phyloP scores from a whole-genome alignment of 2,888 invertebrate genomes.

The Allophyes oxyacanthae region DNA sequence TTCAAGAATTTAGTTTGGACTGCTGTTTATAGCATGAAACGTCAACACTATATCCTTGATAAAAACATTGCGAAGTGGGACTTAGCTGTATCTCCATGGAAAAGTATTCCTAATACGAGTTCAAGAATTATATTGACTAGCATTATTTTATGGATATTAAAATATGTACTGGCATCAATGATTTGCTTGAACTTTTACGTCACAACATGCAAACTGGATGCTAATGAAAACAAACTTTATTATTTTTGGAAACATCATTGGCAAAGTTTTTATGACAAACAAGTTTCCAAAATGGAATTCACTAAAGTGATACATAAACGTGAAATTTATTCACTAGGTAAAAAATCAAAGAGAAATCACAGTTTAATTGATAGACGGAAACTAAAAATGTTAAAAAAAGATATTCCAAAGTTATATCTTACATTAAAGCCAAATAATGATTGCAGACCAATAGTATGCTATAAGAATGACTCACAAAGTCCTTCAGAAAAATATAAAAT shows the following conservation, averaged over 20 bases:
- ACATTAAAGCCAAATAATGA: constrained; percentile 77
- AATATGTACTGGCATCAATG: constrained; percentile 75
- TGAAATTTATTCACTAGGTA: constrained; percentile 68
- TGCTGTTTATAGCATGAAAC: constrained; percentile 78
- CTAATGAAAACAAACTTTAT: constrained; percentile 81
- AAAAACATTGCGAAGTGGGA: constrained; percentile 75
- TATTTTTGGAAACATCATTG: constrained; percentile 82
- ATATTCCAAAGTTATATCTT: constrained; percentile 79
- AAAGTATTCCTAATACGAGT: constrained; percentile 36
- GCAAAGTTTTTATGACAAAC: constrained; percentile 83
- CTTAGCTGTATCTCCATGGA: constrained; percentile 68
- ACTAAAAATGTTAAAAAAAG: constrained; percentile 66
- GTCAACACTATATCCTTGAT: constrained; percentile 71
- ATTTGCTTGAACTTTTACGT: constrained; percentile 82
- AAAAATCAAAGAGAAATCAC: constrained; percentile 64
- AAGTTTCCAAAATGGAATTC: constrained; percentile 73
- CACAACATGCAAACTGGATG: constrained; percentile 79
- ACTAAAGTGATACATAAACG: constrained; percentile 71
- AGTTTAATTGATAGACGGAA: constrained; percentile 61
- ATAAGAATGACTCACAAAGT: constrained; percentile 68
- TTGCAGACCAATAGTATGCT: constrained; percentile 80
- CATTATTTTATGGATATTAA: constrained; percentile 73
- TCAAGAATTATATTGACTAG: constrained; percentile 60
- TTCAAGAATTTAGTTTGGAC: constrained; percentile 69
- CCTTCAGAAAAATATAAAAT: constrained; percentile 73